Base-by-base conservation (phyloP, 2,888 invertebrate genomes). In the Lycocerus yunnanus region DNA sequence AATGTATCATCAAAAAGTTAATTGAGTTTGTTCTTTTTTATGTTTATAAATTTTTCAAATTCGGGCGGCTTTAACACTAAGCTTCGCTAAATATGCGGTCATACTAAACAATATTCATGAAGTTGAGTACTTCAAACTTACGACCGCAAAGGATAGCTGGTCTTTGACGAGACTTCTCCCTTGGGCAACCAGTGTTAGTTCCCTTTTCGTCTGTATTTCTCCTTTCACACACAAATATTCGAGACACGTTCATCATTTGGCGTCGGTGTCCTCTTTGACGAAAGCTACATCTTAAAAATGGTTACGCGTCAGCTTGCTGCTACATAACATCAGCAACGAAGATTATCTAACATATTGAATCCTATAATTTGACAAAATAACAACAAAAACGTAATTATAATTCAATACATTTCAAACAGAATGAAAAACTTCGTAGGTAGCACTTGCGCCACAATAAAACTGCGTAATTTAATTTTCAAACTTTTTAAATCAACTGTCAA, bases 181-280 rank as follows among this genome's bases (percentile, higher is more conserved):
- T 69, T 67, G 71, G 73, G 76, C 58, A 68, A 69, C 72, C 73
- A 65, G 72, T 71, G 69, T 63, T 70, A 66, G 63, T 67, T 63
- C 73, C 69, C 71, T 65, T 72, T 66, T 59, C 66, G 71, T 71
- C 65, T 66, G 20, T 69, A 63, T 70, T 66, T 71, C 74, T 72
- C 71, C 63, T 68, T 73, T 75, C 69, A 66, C 73, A 58, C 68
- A 67, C 78, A 78, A 79, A 78, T 76, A 77, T 82, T 81, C 81
- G 63, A 74, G 78, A 79, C 82, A 81, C 82, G 82, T 82, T 69
- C 81, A 80, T 82, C 82, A 82, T 81, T 82, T 80, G 80, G 78
- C 79, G 80, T 79, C 79, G 77, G 79, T 79, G 79, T 80, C 80
- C 79, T 78, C 72, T 74, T 78, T 76, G 78, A 75, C 74, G 77